A percentile compares a stretch with the other conserved stretches of the same genome.
Conservation (phyloP, 2,797 vertebrate species). For the Gadopsis bispinosus region DNA sequence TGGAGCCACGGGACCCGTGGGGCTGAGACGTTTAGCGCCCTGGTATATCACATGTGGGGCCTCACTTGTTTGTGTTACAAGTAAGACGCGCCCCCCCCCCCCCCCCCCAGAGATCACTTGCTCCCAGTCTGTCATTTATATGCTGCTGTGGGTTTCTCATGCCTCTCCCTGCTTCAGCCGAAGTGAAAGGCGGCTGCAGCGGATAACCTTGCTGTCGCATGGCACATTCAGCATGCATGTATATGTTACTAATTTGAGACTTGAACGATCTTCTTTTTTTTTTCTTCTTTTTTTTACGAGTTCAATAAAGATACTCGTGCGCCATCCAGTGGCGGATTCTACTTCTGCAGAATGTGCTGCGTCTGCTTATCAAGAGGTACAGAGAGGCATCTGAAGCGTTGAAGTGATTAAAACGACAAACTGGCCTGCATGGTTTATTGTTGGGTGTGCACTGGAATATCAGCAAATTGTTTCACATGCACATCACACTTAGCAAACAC, state of each 20-base stretch:
- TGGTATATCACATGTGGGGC: too few species aligned
- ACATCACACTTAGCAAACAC: constrained; percentile 27
- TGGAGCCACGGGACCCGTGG: too few species aligned
- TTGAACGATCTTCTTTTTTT: constrained; percentile 33
- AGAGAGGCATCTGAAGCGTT: constrained; percentile 2
- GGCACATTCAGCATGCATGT: constrained; percentile 65
- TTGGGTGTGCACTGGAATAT: background rate
- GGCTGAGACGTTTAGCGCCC: too few species aligned
- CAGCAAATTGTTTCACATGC: constrained; percentile 14
- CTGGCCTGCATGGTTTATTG: background rate
- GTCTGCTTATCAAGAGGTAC: background rate
- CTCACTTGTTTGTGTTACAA: too few species aligned
- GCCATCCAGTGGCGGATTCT: constrained; percentile 82
- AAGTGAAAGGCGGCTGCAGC: constrained; percentile 48
- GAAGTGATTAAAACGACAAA: constrained; percentile 24
- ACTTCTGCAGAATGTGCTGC: constrained; percentile 24
- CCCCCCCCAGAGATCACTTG: constrained; percentile 49
- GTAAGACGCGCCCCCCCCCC: too few species aligned
- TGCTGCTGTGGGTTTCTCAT: constrained; percentile 63
- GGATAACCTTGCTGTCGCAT: constrained; percentile 58
- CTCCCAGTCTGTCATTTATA: constrained; percentile 66
- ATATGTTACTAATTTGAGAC: constrained; percentile 71
- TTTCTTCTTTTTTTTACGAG: constrained; percentile 1
- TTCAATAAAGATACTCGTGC: constrained; percentile 79
- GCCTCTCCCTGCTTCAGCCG: constrained; percentile 63